A percentile compares a stretch with the other conserved stretches of the same genome.
Evolutionary conservation across 2,888 invertebrate genomes (phyloP).

Genomic region (Melinaea menophilus): DNA sequence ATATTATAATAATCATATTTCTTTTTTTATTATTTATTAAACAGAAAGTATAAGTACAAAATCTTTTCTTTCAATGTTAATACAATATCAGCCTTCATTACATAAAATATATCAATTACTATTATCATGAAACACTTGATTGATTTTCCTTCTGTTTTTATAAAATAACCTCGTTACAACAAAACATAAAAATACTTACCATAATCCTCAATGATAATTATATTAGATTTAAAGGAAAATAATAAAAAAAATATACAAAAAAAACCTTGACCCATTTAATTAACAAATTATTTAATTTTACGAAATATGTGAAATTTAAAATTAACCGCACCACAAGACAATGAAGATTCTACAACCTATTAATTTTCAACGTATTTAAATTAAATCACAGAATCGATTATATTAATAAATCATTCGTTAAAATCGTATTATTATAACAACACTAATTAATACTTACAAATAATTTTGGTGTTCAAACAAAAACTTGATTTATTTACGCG

Average conservation of each 20-base stretch:
- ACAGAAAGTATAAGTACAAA: no score
- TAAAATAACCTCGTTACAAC: not conserved
- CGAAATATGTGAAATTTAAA: no score
- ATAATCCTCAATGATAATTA: no score
- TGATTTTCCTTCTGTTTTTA: conserved; percentile 1
- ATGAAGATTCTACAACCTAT: conserved; percentile 6
- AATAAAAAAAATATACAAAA: no score
- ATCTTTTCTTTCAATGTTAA: no score
- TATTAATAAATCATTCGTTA: not conserved
- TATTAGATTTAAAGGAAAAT: no score
- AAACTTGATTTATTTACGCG: conserved; percentile 18
- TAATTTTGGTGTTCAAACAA: conserved; percentile 1
- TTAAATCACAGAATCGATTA: conserved; percentile 17
- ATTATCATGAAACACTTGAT: no score
- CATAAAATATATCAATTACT: no score
- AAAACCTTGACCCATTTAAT: no score
- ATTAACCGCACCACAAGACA: conserved; percentile 1
- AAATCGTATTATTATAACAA: conserved; percentile 1
- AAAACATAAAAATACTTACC: conserved; percentile 6
- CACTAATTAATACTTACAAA: conserved; percentile 27
- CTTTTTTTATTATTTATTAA: no score
- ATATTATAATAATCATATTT: no score
- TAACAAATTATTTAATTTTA: not conserved
- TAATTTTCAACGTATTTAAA: not conserved
- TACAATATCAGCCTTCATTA: no score